Conservation (phyloP, 1,140 invertebrate genomes). For the Ridgeia piscesae region DNA sequence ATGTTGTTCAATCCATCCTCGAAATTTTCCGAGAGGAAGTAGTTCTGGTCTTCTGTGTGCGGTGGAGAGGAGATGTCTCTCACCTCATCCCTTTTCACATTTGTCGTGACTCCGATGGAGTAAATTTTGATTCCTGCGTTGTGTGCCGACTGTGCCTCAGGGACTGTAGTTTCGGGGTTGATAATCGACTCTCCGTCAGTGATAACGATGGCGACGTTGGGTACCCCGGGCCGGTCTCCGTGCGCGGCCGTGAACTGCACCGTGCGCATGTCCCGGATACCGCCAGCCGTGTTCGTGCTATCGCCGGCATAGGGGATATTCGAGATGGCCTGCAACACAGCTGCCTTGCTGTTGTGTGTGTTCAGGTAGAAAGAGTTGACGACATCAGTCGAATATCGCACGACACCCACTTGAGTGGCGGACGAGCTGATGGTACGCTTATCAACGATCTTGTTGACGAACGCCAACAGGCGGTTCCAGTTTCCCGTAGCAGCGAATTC, state of each 20-base stretch:
- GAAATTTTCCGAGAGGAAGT: not conserved
- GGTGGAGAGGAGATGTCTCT: not conserved
- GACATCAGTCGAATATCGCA: slow-evolving; percentile 1
- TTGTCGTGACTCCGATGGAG: slow-evolving; percentile 37
- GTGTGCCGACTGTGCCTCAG: slow-evolving; percentile 30
- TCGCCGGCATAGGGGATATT: not conserved
- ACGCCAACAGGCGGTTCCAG: slow-evolving; percentile 16
- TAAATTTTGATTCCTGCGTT: slow-evolving; percentile 40
- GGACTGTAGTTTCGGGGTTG: slow-evolving; percentile 22
- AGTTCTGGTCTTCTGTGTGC: not conserved
- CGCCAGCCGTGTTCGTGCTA: slow-evolving; percentile 20
- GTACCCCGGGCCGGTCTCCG: slow-evolving; percentile 37
- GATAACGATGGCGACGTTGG: slow-evolving; percentile 35
- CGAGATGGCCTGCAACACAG: not conserved
- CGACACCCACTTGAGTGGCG: slow-evolving; percentile 22
- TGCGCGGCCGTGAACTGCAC: not conserved
- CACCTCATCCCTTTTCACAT: not conserved
- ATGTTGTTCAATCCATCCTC: not conserved
- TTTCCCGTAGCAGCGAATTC: slow-evolving; percentile 19
- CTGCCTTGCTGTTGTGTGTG: not conserved
- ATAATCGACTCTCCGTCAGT: slow-evolving; percentile 37
- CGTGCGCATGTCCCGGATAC: not conserved
- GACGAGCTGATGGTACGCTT: not conserved
- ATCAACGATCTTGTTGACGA: slow-evolving; percentile 24
- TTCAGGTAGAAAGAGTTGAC: slow-evolving; percentile 14